phyloP scores from a whole-genome alignment of 2,113 vertebrate genomes.

The Alethe castanea region DNA sequence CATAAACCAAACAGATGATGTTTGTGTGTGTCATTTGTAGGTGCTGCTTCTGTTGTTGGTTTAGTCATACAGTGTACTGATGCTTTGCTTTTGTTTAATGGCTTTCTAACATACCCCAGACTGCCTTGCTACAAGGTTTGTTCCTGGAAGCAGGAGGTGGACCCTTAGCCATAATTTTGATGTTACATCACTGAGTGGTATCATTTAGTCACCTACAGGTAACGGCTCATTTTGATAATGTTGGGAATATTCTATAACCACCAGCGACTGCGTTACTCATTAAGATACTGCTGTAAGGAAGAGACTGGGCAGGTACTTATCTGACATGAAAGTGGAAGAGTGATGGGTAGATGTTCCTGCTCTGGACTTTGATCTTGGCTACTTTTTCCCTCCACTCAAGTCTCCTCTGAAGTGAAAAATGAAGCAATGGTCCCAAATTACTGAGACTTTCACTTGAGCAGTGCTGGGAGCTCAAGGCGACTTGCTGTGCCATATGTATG shows the following conservation, averaged over 20 bases:
- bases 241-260: background rate
- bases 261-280: accelerated
- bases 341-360: background rate
- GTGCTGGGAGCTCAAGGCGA: background rate
- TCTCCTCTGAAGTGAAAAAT: background rate
- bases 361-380: background rate
- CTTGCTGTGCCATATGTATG: background rate
- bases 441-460: background rate
- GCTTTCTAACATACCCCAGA: background rate
- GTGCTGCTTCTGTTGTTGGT: background rate
- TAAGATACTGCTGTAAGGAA: background rate
- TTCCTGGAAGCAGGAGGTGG: background rate
- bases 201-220: background rate
- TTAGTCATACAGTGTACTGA: background rate
- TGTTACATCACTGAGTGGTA: background rate
- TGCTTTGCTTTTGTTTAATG: background rate
- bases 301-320: background rate
- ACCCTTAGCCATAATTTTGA: background rate
- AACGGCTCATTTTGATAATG: background rate
- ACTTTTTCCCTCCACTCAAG: background rate
- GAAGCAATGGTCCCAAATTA: background rate
- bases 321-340: background rate
- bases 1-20: background rate
- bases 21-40: background rate
- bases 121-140: background rate